Percentiles rank a stretch among this genome's conserved stretches.
phyloP scores from a whole-genome alignment of 2,113 vertebrate species.

The Vulpes ferrilata region DNA sequence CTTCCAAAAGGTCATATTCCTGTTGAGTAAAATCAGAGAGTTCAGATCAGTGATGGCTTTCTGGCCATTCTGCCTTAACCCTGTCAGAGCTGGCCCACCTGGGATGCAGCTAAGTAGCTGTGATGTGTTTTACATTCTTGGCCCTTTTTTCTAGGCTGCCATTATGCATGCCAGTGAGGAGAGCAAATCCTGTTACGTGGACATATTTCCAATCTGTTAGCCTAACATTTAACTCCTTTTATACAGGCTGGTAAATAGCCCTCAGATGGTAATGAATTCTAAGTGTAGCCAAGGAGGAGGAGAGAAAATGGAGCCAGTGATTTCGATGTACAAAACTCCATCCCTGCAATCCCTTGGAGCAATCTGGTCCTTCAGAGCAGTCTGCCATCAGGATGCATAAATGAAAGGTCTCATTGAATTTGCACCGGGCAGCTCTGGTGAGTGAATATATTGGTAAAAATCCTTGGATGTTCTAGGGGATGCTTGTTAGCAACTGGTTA shows the following conservation, averaged over 20 bases:
- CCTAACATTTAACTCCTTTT: slow-evolving; percentile 60
- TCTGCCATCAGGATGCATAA: neutral
- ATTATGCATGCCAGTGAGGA: neutral
- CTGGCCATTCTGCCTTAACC: neutral
- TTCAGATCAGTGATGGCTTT: neutral
- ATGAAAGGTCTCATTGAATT: neutral
- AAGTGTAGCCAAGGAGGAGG: neutral
- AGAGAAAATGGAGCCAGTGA: neutral
- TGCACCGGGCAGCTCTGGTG: neutral
- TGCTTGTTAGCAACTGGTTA: slow-evolving; percentile 12
- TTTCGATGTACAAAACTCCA: neutral
- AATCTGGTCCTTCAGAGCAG: slow-evolving; percentile 13
- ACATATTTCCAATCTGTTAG: slow-evolving; percentile 51
- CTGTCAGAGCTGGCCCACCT: neutral
- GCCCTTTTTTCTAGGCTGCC: neutral
- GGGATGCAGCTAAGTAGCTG: neutral
- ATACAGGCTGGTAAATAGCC: slow-evolving; percentile 38
- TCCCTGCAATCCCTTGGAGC: neutral
- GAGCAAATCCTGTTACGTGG: neutral
- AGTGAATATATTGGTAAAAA: neutral
- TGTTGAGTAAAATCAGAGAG: slow-evolving; percentile 6
- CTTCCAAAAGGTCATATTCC: neutral
- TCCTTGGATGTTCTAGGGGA: neutral
- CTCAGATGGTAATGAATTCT: slow-evolving; percentile 40
- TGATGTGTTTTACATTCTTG: neutral